Evolutionary conservation across 2,797 vertebrate genomes (phyloP).

Genomic region (Pantherophis alleghaniensis): DNA sequence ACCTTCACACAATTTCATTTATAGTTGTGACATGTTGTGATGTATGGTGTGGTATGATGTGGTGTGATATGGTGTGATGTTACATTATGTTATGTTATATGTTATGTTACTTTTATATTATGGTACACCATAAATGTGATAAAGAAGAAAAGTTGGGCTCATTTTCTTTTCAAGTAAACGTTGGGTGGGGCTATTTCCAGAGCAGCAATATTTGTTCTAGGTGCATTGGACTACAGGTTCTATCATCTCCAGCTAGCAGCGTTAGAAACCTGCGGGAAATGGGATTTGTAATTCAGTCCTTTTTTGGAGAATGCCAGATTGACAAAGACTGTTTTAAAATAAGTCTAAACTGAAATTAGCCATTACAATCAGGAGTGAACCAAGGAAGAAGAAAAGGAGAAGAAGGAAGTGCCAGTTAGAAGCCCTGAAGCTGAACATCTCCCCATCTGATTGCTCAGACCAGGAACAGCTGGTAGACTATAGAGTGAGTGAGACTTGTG

Average conservation of each 20-base stretch:
- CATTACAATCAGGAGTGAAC: not conserved
- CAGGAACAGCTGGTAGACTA: conserved; percentile 14
- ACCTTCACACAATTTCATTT: not conserved
- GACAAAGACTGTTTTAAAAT: not conserved
- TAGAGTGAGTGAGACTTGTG: not conserved
- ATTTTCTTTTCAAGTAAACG: not conserved
- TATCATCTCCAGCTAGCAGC: not conserved
- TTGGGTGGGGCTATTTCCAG: not conserved
- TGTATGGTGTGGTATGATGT: not conserved
- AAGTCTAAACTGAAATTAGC: not conserved
- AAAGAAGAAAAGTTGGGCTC: not conserved
- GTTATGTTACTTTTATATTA: not conserved
- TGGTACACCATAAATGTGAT: not conserved
- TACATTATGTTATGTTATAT: not conserved
- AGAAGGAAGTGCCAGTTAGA: not conserved
- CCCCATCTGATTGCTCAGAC: not conserved
- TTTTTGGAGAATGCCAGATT: not conserved
- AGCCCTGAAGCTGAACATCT: not conserved
- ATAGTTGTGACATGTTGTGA: not conserved
- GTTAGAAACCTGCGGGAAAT: not conserved
- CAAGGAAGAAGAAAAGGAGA: not conserved
- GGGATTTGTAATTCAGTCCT: not conserved
- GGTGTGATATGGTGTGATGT: not conserved
- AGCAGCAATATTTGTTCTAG: not conserved
- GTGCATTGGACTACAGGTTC: not conserved